phyloP scores from a whole-genome alignment of 1,140 invertebrate genomes.

The Zaprionus nigranus region DNA sequence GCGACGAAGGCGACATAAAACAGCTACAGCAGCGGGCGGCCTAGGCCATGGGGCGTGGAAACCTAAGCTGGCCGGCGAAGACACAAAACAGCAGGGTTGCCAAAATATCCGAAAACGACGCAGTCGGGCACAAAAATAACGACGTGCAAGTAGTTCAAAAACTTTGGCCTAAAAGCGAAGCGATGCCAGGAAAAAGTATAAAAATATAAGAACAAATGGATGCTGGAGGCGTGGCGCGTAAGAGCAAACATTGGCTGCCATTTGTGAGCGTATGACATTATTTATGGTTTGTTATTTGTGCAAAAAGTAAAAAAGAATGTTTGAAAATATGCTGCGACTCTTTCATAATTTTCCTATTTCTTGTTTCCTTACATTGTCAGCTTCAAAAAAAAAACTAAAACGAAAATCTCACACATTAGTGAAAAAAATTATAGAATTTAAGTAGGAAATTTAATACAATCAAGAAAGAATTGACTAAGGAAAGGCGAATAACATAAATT shows the following conservation, averaged over 20 bases:
- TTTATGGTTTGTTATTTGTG: constrained; percentile 82
- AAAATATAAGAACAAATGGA: constrained; percentile 35
- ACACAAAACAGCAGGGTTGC: constrained; percentile 81
- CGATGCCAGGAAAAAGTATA: constrained; percentile 46
- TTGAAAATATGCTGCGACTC: constrained; percentile 81
- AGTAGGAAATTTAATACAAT: constrained; percentile 65
- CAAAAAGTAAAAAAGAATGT: constrained; percentile 70
- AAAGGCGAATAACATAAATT: constrained; percentile 48
- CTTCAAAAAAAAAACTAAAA: constrained; percentile 49
- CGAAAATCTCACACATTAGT: constrained; percentile 34
- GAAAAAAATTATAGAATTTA: constrained; percentile 40
- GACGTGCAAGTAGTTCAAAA: constrained; percentile 81
- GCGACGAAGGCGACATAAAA: constrained; percentile 76
- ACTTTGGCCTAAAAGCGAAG: constrained; percentile 78
- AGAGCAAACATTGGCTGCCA: constrained; percentile 75
- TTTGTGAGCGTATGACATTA: constrained; percentile 81
- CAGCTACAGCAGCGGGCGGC: constrained; percentile 72
- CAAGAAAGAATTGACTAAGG: constrained; percentile 6
- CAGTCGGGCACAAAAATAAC: constrained; percentile 62
- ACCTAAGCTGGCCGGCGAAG: constrained; percentile 66
- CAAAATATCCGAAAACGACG: constrained; percentile 62
- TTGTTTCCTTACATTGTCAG: constrained; percentile 15
- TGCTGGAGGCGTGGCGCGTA: constrained; percentile 54
- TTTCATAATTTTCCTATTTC: constrained; percentile 72
- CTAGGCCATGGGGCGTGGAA: constrained; percentile 57